Evolutionary conservation across 2,113 vertebrate genomes (phyloP).

Genomic region (Scophthalmus maximus): DNA sequence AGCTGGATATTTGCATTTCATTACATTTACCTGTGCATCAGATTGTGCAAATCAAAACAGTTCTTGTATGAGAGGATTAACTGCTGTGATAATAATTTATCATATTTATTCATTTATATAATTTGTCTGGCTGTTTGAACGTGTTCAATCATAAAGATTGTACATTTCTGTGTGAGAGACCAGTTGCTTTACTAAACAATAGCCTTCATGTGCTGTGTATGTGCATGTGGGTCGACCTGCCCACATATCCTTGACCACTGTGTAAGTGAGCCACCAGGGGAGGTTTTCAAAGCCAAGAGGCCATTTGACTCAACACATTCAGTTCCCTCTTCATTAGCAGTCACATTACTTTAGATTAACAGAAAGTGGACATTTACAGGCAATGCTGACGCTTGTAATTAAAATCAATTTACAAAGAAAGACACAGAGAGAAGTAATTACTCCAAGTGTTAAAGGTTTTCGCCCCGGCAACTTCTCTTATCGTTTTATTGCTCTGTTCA

Average conservation of each 20-base stretch:
- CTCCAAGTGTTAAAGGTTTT: constrained; percentile 76
- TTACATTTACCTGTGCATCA: too few species aligned
- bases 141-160: too few species aligned
- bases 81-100: too few species aligned
- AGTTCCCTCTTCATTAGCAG: constrained; percentile 79
- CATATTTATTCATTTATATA: too few species aligned
- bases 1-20: too few species aligned
- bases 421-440: constrained; percentile 82
- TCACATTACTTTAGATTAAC: constrained; percentile 80
- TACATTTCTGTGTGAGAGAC: background rate
- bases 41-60: too few species aligned
- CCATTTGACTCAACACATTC: constrained; percentile 65
- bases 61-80: too few species aligned
- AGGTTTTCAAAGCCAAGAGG: constrained; percentile 60
- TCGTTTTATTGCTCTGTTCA: constrained; percentile 74
- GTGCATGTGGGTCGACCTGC: constrained; percentile 39
- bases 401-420: constrained; percentile 80
- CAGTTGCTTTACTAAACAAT: background rate
- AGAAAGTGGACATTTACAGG: constrained; percentile 78
- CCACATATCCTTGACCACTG: constrained; percentile 70
- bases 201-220: background rate
- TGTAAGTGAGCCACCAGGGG: constrained; percentile 58
- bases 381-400: constrained; percentile 77
- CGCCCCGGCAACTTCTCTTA: constrained; percentile 80
- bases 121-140: too few species aligned